A percentile compares a stretch with the other conserved stretches of the same genome.
These are phyloP conservation scores for Metallyticus violacea DNA, from an alignment of 2,888 invertebrate species.

Conservation along the genomic window DNA sequence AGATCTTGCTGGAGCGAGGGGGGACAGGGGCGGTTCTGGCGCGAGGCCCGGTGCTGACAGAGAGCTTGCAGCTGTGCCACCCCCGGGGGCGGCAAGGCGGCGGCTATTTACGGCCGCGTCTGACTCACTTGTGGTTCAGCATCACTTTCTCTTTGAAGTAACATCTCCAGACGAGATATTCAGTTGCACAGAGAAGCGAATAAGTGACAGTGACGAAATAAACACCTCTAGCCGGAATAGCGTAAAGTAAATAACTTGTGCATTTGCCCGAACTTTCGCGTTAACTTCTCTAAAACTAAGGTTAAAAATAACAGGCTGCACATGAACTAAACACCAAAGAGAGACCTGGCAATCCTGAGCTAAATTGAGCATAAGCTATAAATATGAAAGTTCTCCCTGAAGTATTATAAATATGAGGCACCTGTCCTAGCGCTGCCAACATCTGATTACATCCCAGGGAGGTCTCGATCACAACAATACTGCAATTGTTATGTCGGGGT, in stretches of 20 bases:
- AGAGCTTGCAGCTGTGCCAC: constrained; percentile 22
- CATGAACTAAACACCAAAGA: not conserved
- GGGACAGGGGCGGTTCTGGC: not conserved
- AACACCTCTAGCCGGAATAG: not conserved
- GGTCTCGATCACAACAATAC: not conserved
- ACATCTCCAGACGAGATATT: not conserved
- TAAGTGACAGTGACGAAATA: not conserved
- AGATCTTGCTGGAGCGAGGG: constrained; percentile 1
- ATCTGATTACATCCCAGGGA: not conserved
- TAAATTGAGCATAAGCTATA: not conserved
- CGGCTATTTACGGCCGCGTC: constrained; percentile 23
- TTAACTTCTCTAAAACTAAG: no score
- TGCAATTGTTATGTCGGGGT: not conserved
- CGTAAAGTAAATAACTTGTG: not conserved
- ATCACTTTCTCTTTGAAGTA: not conserved
- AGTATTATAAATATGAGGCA: not conserved
- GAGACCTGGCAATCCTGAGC: not conserved
- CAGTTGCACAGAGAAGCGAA: not conserved
- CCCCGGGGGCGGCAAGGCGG: not conserved
- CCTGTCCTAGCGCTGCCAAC: not conserved
- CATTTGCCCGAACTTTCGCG: no score
- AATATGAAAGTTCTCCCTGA: not conserved
- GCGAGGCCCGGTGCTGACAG: constrained; percentile 21
- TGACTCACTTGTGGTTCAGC: constrained; percentile 14
- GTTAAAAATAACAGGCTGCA: no score